A percentile compares a stretch with the other conserved stretches of the same genome.
These are phyloP conservation scores for Pontoporia blainvillei DNA, from an alignment of 2,113 vertebrate species.

Conservation along the genomic window DNA sequence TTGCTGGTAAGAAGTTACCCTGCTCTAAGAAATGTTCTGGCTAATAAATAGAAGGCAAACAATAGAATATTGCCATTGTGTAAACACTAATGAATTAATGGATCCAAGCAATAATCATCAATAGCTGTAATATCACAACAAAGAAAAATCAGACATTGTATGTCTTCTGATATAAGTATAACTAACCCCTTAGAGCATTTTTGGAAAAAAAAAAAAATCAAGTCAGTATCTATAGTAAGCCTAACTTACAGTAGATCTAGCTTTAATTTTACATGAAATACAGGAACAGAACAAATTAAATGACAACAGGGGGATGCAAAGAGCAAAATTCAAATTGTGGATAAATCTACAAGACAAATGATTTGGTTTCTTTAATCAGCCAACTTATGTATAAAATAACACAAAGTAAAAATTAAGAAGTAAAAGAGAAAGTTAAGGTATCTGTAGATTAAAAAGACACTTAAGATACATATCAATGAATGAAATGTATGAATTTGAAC, in stretches of 20 bases:
- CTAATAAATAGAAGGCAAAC: background rate
- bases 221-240: background rate
- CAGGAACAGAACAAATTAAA: background rate
- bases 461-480: background rate
- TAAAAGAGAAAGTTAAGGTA: background rate
- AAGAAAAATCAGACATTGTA: background rate
- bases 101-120: background rate
- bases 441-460: background rate
- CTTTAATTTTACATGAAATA: background rate
- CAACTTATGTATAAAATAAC: background rate
- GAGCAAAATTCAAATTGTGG: background rate
- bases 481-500: background rate
- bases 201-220: background rate
- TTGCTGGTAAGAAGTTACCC: background rate
- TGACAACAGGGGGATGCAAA: background rate
- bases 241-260: background rate
- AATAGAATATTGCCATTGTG: slow-evolving; percentile 1
- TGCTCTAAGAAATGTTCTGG: background rate
- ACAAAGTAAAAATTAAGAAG: background rate
- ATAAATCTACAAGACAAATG: background rate
- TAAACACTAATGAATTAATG: background rate
- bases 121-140: background rate
- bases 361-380: background rate
- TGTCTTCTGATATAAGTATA: background rate
- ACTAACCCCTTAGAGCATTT: background rate